Base-by-base conservation (phyloP, 2,113 vertebrate genomes). In the Glaucomys volans region DNA sequence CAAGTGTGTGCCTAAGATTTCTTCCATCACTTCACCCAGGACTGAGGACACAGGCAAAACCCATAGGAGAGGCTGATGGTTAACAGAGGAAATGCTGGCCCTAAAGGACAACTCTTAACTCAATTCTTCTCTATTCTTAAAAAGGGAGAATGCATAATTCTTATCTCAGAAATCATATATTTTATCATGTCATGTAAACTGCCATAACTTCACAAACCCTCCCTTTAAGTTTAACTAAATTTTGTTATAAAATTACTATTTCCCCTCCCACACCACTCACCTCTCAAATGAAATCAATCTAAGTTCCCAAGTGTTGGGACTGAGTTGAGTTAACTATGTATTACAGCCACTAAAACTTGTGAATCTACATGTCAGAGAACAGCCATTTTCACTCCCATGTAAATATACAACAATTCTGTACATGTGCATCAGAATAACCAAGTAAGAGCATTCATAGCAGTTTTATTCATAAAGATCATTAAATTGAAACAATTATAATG, bases 211-310 rank as follows among this genome's bases (percentile, higher is more conserved):
- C 75, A 77, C 30, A 62, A 24, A 2, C 3, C 30, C 6, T 59
- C 59, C 35, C 42, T 88, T 40, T 17, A 82, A 93, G 24, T 4
- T 40, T 89, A 47, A 11, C 18, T 62, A 88, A 54, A 69, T n/a
- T 52, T 91, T 75, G 54, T 80, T 89, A 92, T 35, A 59, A 87
- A 88, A 54, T 67, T 87, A 30, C 35, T 20, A 11, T 82, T 92
- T 76, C 35, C 8, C 13, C 22, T 81, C 16, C 35, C 26, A 66
- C 5, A 18, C 9, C 40, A 28, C 3, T 16, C 28, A n/a, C n/a
- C n/a, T n/a, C 6, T 17, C 71, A 62, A 40, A 1, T 66, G 16
- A 91, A 80, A 75, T 30, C 40, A 50, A 62, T 69, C 47, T 79
- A 32, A 74, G 10, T 22, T 30, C 26, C 26, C 9, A n/a, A 1